Evolutionary conservation across 2,888 invertebrate genomes (phyloP).

Genomic region (Nasonia oneida): DNA sequence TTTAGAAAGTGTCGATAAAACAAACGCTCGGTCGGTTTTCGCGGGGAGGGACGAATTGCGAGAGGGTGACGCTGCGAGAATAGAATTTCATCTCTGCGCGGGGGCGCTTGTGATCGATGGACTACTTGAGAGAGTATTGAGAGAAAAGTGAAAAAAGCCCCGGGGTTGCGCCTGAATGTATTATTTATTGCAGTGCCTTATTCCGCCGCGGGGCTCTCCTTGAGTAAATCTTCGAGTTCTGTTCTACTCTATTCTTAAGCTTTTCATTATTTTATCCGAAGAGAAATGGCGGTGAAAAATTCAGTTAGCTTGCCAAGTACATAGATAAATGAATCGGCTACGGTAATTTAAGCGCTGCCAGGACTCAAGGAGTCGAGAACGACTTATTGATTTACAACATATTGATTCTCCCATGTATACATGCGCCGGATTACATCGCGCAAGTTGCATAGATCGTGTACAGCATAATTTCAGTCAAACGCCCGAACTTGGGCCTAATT

Average conservation of each 20-base stretch:
- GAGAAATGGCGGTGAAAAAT: not conserved
- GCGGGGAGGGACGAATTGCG: not conserved
- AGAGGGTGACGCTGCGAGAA: constrained; percentile 49
- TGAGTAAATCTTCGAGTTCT: not conserved
- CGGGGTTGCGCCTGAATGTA: not conserved
- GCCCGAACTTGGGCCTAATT: constrained; percentile 42
- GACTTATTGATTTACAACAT: constrained; percentile 28
- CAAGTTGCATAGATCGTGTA: constrained; percentile 38
- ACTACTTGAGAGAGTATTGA: not conserved
- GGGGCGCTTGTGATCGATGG: constrained; percentile 40
- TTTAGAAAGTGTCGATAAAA: constrained; percentile 57
- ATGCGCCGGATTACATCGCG: constrained; percentile 23
- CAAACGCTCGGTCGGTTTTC: constrained; percentile 20
- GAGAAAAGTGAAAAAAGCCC: constrained; percentile 31
- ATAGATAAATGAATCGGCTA: too few species aligned
- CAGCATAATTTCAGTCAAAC: constrained; percentile 44
- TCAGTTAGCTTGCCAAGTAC: too few species aligned
- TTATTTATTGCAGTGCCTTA: not conserved
- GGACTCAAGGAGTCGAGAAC: not conserved
- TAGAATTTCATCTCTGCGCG: constrained; percentile 17
- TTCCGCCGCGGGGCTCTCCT: not conserved
- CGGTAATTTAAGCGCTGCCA: too few species aligned
- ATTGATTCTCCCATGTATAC: constrained; percentile 27
- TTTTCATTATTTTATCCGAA: not conserved
- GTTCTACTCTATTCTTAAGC: not conserved